Base-by-base conservation (phyloP, 2,888 invertebrate genomes). In the Lutraria lutraria region DNA sequence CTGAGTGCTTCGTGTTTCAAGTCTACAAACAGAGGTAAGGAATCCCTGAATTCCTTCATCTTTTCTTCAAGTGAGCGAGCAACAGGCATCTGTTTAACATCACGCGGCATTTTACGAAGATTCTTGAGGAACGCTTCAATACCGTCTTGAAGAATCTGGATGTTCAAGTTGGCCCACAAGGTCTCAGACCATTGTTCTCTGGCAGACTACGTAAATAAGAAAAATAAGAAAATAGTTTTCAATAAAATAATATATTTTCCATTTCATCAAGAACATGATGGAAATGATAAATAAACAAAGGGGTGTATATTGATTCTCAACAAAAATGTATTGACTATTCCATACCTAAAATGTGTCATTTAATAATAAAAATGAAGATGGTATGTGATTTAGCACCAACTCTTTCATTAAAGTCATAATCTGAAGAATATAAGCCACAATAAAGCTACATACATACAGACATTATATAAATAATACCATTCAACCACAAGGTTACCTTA, bases 1-100 rank as follows among this genome's bases (percentile, higher is more conserved):
- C 98, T 97, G 96, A 99, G 97, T 0, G 99, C 98, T 95, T 99
- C 98, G 95, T 98, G 98, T 96, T 99, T 99, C 85, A 99, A 97
- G 76, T 98, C 98, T 8, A 98, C 98, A 98, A 99, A 99, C 81
- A 99, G 97, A 0, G 99, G 98, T 0, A 99, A 98, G 0, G 98
- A 98, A 92, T 98, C 98, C 95, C 98, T 98, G 97, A 99, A 99
- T 95, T 98, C 98, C 95, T 98, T 98, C 98, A 99, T 98, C 95
- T 98, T 98, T n/a, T 98, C 96, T 91, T 98, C 98, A 34, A 99
- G 96, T 93, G 97, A 97, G 91, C 97, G 95, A 0, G 98, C 98
- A 4, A 98, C 97, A 0, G 97, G 96, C 91, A 97, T 97, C 31
- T 95, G 94, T 86, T 97, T 97, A 0, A 97, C 97, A 91, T 97